phyloP scores from a whole-genome alignment of 1,140 invertebrate genomes.

The Camponotus pennsylvanicus region DNA sequence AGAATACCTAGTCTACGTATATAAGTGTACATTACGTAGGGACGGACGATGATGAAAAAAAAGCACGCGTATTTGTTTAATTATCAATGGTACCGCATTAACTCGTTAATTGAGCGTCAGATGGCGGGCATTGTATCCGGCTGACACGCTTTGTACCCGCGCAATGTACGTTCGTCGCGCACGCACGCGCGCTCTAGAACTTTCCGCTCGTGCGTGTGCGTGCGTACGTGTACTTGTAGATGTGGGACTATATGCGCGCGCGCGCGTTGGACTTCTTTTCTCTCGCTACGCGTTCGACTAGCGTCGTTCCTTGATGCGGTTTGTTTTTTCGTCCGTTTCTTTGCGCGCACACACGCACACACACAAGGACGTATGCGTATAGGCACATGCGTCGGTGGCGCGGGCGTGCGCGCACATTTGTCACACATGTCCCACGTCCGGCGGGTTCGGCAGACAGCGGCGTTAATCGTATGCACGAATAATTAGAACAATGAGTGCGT shows the following conservation, averaged over 20 bases:
- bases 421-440: constrained; percentile 73
- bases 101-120: constrained; percentile 87
- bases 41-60: constrained; percentile 69
- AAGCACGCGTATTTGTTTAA: constrained; percentile 83
- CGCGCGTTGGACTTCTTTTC: constrained; percentile 53
- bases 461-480: constrained; percentile 86
- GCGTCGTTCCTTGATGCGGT: constrained; percentile 53
- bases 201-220: neutral
- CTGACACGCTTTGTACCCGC: constrained; percentile 84
- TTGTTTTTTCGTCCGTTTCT: constrained; percentile 57
- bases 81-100: constrained; percentile 86
- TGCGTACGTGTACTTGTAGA: constrained; percentile 14
- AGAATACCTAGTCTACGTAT: neutral
- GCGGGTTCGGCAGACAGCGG: constrained; percentile 76
- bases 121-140: constrained; percentile 83
- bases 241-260: constrained; percentile 66
- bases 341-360: constrained; percentile 15
- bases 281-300: constrained; percentile 43
- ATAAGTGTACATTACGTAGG: neutral
- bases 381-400: constrained; percentile 3
- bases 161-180: constrained; percentile 43
- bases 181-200: constrained; percentile 32
- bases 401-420: constrained; percentile 68
- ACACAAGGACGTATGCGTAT: neutral
- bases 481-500: constrained; percentile 85